These are phyloP conservation scores for Lepidocolaptes lacrymiger DNA, from an alignment of 2,797 vertebrate genomes.

Conservation along the genomic window DNA sequence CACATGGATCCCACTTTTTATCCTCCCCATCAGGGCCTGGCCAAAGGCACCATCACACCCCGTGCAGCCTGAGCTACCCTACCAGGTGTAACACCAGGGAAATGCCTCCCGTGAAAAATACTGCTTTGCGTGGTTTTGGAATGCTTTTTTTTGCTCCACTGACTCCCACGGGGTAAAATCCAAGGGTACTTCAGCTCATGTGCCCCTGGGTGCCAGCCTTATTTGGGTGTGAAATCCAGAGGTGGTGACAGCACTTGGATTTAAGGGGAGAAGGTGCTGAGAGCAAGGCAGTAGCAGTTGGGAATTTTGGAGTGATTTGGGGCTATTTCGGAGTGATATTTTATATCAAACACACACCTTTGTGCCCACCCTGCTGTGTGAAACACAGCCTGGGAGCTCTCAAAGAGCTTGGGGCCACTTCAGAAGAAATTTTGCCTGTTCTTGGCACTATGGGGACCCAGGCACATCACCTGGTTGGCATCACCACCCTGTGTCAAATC, in stretches of 20 bases:
- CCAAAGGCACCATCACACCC: background rate
- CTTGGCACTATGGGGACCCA: rapidly evolving
- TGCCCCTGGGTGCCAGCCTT: background rate
- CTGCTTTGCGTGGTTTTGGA: background rate
- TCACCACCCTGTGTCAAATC: background rate
- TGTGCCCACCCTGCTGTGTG: background rate
- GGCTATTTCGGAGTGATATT: too few species aligned
- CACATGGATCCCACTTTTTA: rapidly evolving
- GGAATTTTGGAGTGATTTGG: too few species aligned
- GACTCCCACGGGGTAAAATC: background rate
- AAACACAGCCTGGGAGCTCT: background rate
- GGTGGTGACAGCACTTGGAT: background rate
- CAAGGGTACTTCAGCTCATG: background rate
- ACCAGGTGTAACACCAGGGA: rapidly evolving
- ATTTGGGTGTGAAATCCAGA: background rate
- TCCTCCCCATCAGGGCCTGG: background rate
- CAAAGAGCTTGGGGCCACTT: rapidly evolving
- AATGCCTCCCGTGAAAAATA: background rate
- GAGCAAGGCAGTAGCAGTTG: background rate
- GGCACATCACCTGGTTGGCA: background rate
- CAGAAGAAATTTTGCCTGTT: background rate
- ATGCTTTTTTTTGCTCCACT: background rate
- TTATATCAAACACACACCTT: rapidly evolving
- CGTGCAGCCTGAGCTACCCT: rapidly evolving
- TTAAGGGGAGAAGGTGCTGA: background rate